Conservation (phyloP, 2,113 vertebrate genomes). For the Cryptomyrus ogoouensis region DNA sequence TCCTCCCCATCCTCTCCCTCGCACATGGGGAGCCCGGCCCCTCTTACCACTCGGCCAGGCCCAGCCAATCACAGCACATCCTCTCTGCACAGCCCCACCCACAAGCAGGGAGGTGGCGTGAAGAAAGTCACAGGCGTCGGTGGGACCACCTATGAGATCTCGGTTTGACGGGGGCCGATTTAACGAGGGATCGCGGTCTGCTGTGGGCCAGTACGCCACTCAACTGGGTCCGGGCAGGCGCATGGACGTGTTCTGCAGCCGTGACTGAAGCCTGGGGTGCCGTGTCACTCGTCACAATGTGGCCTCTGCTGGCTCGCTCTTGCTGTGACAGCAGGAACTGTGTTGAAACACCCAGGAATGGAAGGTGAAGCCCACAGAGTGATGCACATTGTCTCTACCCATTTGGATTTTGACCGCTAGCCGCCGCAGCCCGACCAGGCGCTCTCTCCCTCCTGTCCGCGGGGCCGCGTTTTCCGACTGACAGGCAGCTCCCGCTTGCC, state of each 20-base stretch:
- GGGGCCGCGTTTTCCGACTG: not conserved
- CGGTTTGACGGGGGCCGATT: conserved; percentile 64
- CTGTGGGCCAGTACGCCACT: not conserved
- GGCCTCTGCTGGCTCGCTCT: not conserved
- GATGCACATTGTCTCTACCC: not conserved
- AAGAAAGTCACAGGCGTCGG: conserved; percentile 91
- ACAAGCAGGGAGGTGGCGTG: conserved; percentile 65
- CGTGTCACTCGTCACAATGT: too few relatives aligned
- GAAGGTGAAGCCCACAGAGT: not conserved
- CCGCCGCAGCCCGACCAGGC: not conserved
- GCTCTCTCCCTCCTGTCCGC: not conserved
- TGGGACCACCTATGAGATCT: conserved; percentile 92
- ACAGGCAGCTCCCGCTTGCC: not conserved
- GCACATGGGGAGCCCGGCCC: conserved; percentile 37
- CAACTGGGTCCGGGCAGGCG: not conserved
- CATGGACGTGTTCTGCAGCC: not conserved
- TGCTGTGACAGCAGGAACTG: not conserved
- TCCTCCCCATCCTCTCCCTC: conserved; percentile 54
- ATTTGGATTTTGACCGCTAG: not conserved
- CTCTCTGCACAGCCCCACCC: conserved; percentile 47
- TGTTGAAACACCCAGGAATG: not conserved
- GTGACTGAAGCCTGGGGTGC: not conserved
- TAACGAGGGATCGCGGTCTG: not conserved
- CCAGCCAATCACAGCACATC: conserved; percentile 62
- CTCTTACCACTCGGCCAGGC: conserved; percentile 49